Percentiles rank a stretch among this genome's conserved stretches.
Evolutionary conservation across 2,113 vertebrate species (phyloP).

Genomic region (Alligator sinensis): DNA sequence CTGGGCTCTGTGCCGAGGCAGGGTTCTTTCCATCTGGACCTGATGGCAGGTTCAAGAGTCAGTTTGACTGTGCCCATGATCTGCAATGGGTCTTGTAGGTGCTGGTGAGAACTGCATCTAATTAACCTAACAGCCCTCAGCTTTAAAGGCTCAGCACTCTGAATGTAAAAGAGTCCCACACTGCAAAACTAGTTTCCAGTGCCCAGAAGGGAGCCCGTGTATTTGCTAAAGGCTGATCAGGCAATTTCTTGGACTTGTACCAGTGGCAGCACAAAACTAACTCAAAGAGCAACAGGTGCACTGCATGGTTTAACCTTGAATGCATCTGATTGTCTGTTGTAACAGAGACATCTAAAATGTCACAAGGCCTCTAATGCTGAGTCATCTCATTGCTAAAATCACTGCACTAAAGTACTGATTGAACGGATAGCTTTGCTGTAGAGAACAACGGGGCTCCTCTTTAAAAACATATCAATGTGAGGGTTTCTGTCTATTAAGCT

Average conservation of each 20-base stretch:
- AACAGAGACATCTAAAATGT: not conserved
- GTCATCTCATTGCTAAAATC: not conserved
- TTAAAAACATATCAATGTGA: not conserved
- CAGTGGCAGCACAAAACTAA: not conserved
- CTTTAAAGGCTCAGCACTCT: constrained; percentile 50
- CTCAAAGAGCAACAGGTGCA: not conserved
- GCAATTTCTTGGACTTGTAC: not conserved
- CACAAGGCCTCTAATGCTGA: not conserved
- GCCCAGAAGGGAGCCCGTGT: constrained; percentile 33
- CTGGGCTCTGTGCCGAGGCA: fast-evolving
- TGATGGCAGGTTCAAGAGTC: not conserved
- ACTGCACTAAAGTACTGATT: not conserved
- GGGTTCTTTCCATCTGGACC: not conserved
- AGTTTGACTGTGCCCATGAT: not conserved
- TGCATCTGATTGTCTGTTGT: not conserved
- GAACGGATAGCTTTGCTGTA: not conserved
- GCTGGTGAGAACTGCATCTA: not conserved
- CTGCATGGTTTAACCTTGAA: not conserved
- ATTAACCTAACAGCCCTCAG: constrained; percentile 5
- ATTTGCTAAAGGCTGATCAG: not conserved
- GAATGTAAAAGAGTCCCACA: not conserved
- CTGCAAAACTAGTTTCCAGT: not conserved
- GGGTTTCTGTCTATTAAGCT: not conserved
- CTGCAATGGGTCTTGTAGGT: not conserved
- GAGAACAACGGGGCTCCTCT: not conserved